Evolutionary conservation across 2,888 invertebrate species (phyloP).

Genomic region (Noctuana brunneofusca): DNA sequence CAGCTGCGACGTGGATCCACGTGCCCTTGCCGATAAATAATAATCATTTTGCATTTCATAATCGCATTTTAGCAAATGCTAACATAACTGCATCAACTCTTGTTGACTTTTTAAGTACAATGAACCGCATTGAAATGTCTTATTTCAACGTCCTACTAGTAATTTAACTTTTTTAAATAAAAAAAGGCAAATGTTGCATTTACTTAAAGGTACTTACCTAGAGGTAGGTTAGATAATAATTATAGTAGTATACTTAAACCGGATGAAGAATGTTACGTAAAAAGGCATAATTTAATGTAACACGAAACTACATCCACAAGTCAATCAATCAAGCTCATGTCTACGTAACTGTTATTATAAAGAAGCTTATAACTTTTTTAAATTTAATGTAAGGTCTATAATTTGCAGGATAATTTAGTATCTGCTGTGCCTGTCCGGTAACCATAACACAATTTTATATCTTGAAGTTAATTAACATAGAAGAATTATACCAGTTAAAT

Average conservation of each 20-base stretch:
- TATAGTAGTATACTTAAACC: background rate
- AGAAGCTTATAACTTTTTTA: slow-evolving; percentile 12
- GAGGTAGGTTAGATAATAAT: background rate
- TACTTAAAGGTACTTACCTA: background rate
- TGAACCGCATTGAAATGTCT: too few species aligned
- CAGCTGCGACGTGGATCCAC: slow-evolving; percentile 58
- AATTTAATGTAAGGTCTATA: background rate
- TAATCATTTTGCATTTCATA: slow-evolving; percentile 1
- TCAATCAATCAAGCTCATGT: slow-evolving; percentile 19
- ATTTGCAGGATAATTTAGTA: background rate
- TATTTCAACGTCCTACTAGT: too few species aligned
- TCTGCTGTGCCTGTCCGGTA: background rate
- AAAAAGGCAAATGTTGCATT: too few species aligned
- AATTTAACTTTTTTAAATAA: too few species aligned
- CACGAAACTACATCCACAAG: background rate
- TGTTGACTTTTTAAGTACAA: too few species aligned
- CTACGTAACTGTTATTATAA: slow-evolving; percentile 9
- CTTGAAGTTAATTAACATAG: background rate
- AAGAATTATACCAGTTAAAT: background rate
- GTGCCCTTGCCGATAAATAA: slow-evolving; percentile 39
- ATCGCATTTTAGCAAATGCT: background rate
- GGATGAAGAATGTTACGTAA: slow-evolving; percentile 3
- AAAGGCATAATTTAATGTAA: slow-evolving; percentile 18
- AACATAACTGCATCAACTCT: background rate
- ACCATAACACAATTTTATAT: background rate